Conservation (phyloP, 2,113 vertebrate genomes). For the Nannospalax galili region DNA sequence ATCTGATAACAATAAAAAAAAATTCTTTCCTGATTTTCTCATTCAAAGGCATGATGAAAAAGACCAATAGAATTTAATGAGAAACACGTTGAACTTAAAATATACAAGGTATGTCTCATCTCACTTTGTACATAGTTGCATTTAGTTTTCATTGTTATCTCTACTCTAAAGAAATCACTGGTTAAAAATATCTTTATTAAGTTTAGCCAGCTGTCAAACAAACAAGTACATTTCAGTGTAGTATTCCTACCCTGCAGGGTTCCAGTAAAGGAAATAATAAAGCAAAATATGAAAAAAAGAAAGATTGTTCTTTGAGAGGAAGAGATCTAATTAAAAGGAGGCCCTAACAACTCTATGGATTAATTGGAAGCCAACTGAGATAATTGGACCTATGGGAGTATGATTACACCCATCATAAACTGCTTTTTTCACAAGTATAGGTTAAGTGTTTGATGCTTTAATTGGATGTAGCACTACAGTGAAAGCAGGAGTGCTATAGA, state of each 20-base stretch:
- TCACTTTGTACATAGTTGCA: conserved; percentile 78
- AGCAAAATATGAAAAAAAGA: conserved; percentile 85
- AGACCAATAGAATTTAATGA: conserved; percentile 63
- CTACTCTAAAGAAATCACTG: conserved; percentile 63
- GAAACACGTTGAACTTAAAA: conserved; percentile 65
- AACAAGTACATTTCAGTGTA: conserved; percentile 85
- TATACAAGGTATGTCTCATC: conserved; percentile 23
- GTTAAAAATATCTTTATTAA: conserved; percentile 85
- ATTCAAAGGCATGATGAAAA: conserved; percentile 46
- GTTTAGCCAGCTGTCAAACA: conserved; percentile 81
- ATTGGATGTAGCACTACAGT: conserved; percentile 91
- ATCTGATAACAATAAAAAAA: neutral
- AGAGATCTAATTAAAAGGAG: conserved; percentile 92
- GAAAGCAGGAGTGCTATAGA: conserved; percentile 90
- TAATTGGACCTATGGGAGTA: conserved; percentile 98
- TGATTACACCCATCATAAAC: conserved; percentile 94
- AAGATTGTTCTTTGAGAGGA: conserved; percentile 85
- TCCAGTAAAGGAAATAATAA: conserved; percentile 87
- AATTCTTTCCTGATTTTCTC: conserved; percentile 42
- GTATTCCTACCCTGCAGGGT: conserved; percentile 82
- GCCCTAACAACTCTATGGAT: conserved; percentile 96
- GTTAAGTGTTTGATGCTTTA: conserved; percentile 92
- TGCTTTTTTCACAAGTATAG: conserved; percentile 92
- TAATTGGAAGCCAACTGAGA: conserved; percentile 98
- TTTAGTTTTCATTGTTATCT: conserved; percentile 78